Conservation (phyloP, 2,797 vertebrate species). For the Tinamus major region DNA sequence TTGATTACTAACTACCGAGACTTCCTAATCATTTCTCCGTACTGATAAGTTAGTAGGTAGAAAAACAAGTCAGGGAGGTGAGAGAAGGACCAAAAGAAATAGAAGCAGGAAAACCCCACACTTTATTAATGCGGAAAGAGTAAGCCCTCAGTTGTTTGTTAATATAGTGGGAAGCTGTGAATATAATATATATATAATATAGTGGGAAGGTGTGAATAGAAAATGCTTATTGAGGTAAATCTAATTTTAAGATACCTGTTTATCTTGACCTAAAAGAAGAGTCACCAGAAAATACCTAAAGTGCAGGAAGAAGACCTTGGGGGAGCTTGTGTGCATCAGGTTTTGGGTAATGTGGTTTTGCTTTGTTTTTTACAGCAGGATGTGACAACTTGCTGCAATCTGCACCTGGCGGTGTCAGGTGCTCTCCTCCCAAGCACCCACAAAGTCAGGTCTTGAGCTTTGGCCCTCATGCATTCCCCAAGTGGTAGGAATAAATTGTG, state of each 20-base stretch:
- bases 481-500: conserved; percentile 25
- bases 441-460: conserved; percentile 16
- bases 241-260: background rate
- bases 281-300: background rate
- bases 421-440: conserved; percentile 23
- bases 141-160: conserved; percentile 30
- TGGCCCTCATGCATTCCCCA: conserved; percentile 30
- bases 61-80: background rate
- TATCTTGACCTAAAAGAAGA: background rate
- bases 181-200: conserved; percentile 44
- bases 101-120: background rate
- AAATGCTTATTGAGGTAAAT: conserved; percentile 26
- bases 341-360: conserved; percentile 6
- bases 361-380: background rate
- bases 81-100: background rate
- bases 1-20: background rate
- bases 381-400: background rate
- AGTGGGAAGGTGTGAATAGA: conserved; percentile 35
- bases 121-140: conserved; percentile 5
- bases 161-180: conserved; percentile 38
- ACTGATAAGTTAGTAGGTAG: background rate
- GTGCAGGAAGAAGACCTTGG: background rate
- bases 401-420: conserved; percentile 7
- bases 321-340: background rate
- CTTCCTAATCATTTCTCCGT: background rate